Conservation (phyloP, 2,888 invertebrate species). For the Camptogramma bilineatum region DNA sequence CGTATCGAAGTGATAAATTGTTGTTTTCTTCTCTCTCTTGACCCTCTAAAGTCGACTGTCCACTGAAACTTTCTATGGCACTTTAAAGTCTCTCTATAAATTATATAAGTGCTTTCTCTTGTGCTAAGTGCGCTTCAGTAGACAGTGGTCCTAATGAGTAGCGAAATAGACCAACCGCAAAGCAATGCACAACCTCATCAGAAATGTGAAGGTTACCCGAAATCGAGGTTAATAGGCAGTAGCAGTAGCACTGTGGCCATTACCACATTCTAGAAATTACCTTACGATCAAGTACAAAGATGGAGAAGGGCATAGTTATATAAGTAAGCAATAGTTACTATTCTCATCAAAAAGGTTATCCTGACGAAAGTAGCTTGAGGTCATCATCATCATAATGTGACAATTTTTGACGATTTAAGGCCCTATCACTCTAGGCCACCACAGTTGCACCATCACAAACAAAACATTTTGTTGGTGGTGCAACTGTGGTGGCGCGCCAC, state of each 20-base stretch:
- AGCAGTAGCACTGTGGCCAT: conserved; percentile 4
- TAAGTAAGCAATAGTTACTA: not conserved
- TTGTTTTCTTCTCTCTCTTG: conserved; percentile 57
- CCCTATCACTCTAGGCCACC: no score
- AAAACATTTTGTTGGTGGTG: no score
- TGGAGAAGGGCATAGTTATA: not conserved
- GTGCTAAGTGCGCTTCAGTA: not conserved
- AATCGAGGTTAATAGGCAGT: conserved; percentile 22
- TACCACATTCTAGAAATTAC: conserved; percentile 16
- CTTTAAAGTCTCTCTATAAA: not conserved
- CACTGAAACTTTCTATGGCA: not conserved
- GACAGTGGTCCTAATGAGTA: conserved; percentile 9
- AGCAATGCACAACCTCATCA: conserved; percentile 7
- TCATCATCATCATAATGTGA: no score
- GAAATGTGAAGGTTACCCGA: conserved; percentile 17
- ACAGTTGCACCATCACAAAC: no score
- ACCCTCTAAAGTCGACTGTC: not conserved
- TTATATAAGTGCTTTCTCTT: not conserved
- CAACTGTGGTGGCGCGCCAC: no score
- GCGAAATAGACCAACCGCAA: conserved; percentile 1
- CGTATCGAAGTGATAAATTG: conserved; percentile 68
- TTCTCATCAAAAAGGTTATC: not conserved
- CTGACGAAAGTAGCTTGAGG: no score
- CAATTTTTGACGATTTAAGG: no score
- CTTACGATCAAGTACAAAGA: conserved; percentile 3